Percentiles rank a stretch among this genome's conserved stretches.
Evolutionary conservation across 2,888 invertebrate genomes (phyloP).

Genomic region (Protonemura montana): DNA sequence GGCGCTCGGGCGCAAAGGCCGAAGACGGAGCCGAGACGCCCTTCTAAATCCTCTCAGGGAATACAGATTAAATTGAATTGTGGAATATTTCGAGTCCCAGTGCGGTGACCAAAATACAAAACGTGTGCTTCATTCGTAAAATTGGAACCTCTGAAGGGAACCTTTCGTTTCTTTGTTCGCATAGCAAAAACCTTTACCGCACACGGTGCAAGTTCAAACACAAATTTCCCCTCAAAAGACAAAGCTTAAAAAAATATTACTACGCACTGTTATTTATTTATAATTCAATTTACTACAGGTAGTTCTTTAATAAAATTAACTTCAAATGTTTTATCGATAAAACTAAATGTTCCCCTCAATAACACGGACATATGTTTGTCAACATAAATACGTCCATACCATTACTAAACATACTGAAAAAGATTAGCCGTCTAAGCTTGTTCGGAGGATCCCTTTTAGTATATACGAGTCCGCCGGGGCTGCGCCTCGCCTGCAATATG

Average conservation of each 20-base stretch:
- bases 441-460: conserved; percentile 2
- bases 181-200: no score
- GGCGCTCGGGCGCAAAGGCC: not conserved
- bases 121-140: conserved; percentile 12
- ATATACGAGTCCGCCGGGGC: conserved; percentile 18
- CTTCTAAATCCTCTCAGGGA: not conserved
- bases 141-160: not conserved
- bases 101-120: not conserved
- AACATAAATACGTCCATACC: not conserved
- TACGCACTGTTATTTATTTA: not conserved
- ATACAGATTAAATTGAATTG: conserved; percentile 12
- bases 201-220: no score
- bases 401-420: not conserved
- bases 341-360: not conserved
- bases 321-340: not conserved
- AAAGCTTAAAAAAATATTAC: not conserved
- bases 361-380: not conserved
- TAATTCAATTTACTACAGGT: not conserved
- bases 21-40: not conserved
- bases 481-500: not conserved
- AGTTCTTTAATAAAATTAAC: no score
- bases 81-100: not conserved
- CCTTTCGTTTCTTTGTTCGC: not conserved
- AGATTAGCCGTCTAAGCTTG: not conserved
- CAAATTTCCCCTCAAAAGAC: not conserved